Conservation (phyloP, 2,797 vertebrate species). For the Babyrousa celebensis region DNA sequence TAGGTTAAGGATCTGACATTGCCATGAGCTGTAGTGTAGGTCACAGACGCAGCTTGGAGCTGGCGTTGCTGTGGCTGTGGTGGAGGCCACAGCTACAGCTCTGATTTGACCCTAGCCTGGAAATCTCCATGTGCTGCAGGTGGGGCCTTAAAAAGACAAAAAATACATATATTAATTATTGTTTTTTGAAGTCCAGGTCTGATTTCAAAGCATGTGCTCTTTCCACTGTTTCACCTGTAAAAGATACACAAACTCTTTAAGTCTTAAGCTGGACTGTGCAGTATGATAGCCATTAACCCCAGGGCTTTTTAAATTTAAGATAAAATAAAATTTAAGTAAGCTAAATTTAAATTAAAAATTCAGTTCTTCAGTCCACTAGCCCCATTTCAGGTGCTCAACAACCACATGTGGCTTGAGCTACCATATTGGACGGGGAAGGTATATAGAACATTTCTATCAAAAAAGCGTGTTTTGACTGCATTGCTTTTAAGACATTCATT, state of each 20-base stretch:
- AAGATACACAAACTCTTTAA: not conserved
- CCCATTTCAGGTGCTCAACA: not conserved
- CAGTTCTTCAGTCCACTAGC: not conserved
- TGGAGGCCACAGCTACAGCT: too few species aligned
- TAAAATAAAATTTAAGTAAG: not conserved
- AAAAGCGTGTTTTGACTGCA: not conserved
- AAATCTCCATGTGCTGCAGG: too few species aligned
- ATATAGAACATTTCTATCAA: not conserved
- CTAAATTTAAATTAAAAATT: constrained; percentile 10
- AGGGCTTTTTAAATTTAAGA: constrained; percentile 18
- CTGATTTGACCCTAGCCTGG: too few species aligned
- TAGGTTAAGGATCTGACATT: too few species aligned
- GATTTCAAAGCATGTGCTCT: not conserved
- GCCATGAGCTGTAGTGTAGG: too few species aligned
- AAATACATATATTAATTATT: too few species aligned
- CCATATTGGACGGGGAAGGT: not conserved
- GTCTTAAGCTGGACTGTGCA: not conserved
- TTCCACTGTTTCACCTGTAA: not conserved
- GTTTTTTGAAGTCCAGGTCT: constrained; percentile 14
- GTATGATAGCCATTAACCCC: not conserved
- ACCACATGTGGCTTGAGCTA: not conserved
- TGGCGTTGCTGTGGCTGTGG: too few species aligned
- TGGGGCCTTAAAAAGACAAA: too few species aligned
- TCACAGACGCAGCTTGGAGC: too few species aligned
- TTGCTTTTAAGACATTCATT: not conserved